Evolutionary conservation across 1,140 invertebrate species (phyloP).

Genomic region (Sminthurinus signatus): DNA sequence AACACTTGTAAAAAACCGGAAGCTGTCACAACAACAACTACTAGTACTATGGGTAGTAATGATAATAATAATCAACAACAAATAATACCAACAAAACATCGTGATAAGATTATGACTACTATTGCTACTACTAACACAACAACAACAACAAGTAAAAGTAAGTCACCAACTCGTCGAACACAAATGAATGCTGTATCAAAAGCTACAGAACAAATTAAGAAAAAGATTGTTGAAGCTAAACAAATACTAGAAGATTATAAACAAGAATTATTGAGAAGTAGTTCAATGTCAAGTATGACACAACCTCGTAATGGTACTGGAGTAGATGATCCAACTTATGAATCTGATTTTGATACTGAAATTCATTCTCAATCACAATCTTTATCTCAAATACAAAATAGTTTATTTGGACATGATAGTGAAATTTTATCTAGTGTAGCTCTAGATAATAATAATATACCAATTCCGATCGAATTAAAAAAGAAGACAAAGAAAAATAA

Average conservation of each 20-base stretch:
- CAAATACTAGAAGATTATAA: constrained; percentile 13
- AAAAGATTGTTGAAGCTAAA: constrained; percentile 12
- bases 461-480: no score
- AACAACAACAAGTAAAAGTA: not conserved
- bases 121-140: no score
- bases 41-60: not conserved
- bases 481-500: no score
- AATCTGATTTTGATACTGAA: constrained; percentile 9
- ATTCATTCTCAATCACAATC: not conserved
- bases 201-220: constrained; percentile 13
- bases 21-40: not conserved
- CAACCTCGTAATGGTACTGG: not conserved
- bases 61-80: not conserved
- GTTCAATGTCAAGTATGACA: not conserved
- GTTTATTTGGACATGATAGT: constrained; percentile 4
- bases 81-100: not conserved
- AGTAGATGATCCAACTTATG: constrained; percentile 3
- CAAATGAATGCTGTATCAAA: constrained; percentile 8
- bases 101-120: not conserved
- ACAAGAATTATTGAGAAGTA: not conserved
- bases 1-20: not conserved
- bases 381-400: not conserved
- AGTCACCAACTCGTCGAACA: not conserved
- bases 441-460: no score
- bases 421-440: constrained; percentile 1